Conservation (phyloP, 2,113 vertebrate genomes). For the Forbesichthys papilliferus region DNA sequence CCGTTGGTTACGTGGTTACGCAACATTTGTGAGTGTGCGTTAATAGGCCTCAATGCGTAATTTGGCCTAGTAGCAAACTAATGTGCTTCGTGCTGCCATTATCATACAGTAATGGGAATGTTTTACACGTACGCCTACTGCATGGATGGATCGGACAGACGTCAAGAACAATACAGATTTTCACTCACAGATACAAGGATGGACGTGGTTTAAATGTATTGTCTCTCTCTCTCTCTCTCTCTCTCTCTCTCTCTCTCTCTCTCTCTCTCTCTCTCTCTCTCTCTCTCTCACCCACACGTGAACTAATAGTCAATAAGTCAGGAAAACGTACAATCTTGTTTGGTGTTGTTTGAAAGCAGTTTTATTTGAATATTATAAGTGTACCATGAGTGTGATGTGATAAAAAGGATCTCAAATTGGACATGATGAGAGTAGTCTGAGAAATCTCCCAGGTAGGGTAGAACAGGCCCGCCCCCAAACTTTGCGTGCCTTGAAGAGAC, state of each 20-base stretch:
- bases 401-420: no score
- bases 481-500: no score
- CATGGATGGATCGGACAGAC: background rate
- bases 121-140: conserved; percentile 11
- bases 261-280: no score
- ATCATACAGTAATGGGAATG: conserved; percentile 27
- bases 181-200: background rate
- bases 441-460: no score
- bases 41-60: conserved; percentile 47
- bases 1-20: conserved; percentile 9
- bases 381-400: no score
- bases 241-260: background rate
- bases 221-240: conserved; percentile 20
- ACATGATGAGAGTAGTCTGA: no score
- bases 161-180: conserved; percentile 9
- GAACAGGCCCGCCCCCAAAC: no score
- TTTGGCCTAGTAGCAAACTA: conserved; percentile 44
- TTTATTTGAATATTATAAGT: no score
- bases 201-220: background rate
- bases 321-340: no score
- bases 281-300: no score
- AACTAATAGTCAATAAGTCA: no score
- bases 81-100: conserved; percentile 31
- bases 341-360: no score
- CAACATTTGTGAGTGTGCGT: conserved; percentile 30